Conservation (phyloP, 2,113 vertebrate genomes). For the Limnothrissa miodon region DNA sequence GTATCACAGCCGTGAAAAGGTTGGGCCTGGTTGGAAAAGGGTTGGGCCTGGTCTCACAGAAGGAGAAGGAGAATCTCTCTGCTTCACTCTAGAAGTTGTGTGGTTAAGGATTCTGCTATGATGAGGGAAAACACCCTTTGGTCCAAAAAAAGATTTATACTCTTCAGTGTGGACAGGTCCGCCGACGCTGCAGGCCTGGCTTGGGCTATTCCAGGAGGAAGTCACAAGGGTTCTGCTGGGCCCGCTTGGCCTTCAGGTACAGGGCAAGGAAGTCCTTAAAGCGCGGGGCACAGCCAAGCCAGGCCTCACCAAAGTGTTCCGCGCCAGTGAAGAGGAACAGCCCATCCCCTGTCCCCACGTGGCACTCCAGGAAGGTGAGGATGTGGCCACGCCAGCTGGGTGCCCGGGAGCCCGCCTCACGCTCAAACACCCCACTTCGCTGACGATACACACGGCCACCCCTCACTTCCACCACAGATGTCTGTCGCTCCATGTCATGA, state of each 20-base stretch:
- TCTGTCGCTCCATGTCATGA: conserved; percentile 62
- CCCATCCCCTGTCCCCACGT: conserved; percentile 73
- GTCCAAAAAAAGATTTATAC: background rate
- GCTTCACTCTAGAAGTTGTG: too few relatives aligned
- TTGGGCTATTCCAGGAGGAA: conserved; percentile 70
- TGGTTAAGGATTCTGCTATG: background rate
- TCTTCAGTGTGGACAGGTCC: background rate
- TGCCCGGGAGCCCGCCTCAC: conserved; percentile 36
- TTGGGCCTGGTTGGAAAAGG: background rate
- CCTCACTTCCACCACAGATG: conserved; percentile 66
- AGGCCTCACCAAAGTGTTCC: conserved; percentile 81
- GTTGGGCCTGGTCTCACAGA: background rate
- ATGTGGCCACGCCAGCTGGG: conserved; percentile 67
- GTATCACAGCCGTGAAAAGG: background rate
- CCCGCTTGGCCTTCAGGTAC: conserved; percentile 66
- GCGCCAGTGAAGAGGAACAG: conserved; percentile 80
- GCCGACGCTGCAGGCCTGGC: conserved; percentile 14
- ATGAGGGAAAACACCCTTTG: background rate
- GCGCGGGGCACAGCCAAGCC: conserved; percentile 80
- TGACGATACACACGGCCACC: conserved; percentile 70
- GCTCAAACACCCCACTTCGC: conserved; percentile 70
- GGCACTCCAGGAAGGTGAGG: conserved; percentile 67
- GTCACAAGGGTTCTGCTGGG: conserved; percentile 71
- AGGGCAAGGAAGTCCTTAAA: conserved; percentile 75
- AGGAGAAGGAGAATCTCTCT: too few relatives aligned